These are phyloP conservation scores for Sitobion miscanthi DNA, from an alignment of 1,140 invertebrate species.

Conservation along the genomic window DNA sequence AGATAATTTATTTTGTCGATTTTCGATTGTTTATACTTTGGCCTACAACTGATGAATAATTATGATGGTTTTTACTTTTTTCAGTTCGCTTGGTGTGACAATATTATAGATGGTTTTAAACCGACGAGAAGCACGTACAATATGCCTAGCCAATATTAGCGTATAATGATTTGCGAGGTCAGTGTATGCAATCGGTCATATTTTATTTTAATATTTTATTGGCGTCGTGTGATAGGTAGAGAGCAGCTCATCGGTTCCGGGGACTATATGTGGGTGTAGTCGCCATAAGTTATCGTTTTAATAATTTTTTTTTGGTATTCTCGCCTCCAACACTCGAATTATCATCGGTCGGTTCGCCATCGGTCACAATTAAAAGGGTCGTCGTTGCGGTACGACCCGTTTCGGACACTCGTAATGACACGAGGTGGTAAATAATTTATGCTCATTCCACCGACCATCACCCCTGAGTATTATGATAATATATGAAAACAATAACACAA, in stretches of 20 bases:
- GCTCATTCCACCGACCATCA: background rate
- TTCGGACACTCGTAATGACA: background rate
- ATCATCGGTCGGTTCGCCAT: background rate
- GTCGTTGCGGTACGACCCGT: background rate
- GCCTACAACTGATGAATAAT: background rate
- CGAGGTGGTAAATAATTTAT: background rate
- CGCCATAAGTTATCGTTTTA: background rate
- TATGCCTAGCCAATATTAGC: background rate
- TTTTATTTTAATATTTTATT: constrained; percentile 1
- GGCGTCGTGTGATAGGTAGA: background rate
- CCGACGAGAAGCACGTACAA: too few species aligned
- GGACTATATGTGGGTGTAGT: background rate
- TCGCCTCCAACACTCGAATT: background rate
- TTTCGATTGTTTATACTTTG: background rate
- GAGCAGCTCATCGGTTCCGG: background rate
- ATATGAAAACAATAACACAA: background rate
- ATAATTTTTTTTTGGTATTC: background rate
- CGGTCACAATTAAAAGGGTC: constrained; percentile 28
- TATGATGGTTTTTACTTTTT: background rate
- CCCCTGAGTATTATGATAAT: background rate
- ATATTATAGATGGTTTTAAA: background rate
- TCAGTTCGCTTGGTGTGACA: background rate
- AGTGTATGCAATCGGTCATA: background rate
- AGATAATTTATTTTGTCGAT: background rate
- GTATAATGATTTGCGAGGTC: background rate